These are phyloP conservation scores for Ceriagrion tenellum DNA, from an alignment of 2,888 invertebrate genomes.

Conservation along the genomic window DNA sequence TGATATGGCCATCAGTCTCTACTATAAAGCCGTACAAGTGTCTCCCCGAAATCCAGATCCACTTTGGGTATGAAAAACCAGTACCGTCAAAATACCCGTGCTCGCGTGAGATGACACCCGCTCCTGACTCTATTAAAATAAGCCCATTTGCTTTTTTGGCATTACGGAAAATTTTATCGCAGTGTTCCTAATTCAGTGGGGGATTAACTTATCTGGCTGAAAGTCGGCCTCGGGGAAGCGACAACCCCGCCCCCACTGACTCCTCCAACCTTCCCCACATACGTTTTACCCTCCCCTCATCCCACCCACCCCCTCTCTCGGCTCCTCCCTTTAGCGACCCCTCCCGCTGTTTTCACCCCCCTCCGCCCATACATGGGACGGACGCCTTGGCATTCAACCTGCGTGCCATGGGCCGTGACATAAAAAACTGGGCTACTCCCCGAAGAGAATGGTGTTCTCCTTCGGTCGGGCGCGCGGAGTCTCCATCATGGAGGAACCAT, in stretches of 20 bases:
- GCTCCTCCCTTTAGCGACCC: not conserved
- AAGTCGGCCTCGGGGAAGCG: not conserved
- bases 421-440: conserved; percentile 47
- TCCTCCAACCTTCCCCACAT: not conserved
- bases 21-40: conserved; percentile 37
- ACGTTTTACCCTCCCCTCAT: not conserved
- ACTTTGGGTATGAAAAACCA: conserved; percentile 53
- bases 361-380: not conserved
- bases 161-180: conserved; percentile 52
- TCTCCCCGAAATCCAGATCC: conserved; percentile 12
- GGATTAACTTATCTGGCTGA: conserved; percentile 49
- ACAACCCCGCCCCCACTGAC: not conserved
- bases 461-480: not conserved
- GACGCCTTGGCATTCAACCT: conserved; percentile 57
- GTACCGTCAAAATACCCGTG: not conserved
- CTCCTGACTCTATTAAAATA: conserved; percentile 42
- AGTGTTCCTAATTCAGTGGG: conserved; percentile 37
- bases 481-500: conserved; percentile 52
- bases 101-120: conserved; percentile 19
- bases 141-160: conserved; percentile 12
- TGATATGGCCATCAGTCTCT: not conserved
- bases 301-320: too few species aligned
- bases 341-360: not conserved
- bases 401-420: conserved; percentile 63
- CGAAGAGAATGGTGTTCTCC: conserved; percentile 42